A percentile compares a stretch with the other conserved stretches of the same genome.
These are phyloP conservation scores for Microcebus jonahi DNA, from an alignment of 2,113 vertebrate genomes.

Conservation along the genomic window DNA sequence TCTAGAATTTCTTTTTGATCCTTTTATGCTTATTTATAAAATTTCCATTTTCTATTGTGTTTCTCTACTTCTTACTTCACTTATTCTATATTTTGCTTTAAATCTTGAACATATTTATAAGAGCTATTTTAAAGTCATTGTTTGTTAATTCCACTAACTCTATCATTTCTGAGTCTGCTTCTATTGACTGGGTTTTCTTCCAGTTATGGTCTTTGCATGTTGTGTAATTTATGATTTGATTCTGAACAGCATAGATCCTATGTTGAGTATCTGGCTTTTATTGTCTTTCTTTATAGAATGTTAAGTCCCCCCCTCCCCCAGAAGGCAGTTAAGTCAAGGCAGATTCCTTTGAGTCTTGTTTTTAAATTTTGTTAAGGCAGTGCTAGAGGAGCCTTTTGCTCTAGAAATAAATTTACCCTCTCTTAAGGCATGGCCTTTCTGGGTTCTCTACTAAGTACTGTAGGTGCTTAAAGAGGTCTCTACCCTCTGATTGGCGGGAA, in stretches of 20 bases:
- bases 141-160: neutral
- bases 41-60: neutral
- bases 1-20: neutral
- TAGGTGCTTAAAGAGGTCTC: neutral
- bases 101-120: neutral
- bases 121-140: neutral
- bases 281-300: neutral
- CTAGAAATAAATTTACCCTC: neutral
- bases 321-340: neutral
- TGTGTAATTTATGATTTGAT: conserved; percentile 4
- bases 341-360: neutral
- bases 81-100: neutral
- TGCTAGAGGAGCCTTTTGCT: neutral
- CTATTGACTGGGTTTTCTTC: conserved; percentile 6
- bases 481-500: neutral
- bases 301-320: neutral
- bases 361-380: neutral
- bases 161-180: conserved; percentile 20
- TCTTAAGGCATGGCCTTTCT: neutral
- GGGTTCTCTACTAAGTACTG: neutral
- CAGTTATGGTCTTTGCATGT: neutral
- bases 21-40: neutral
- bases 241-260: neutral
- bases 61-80: neutral
- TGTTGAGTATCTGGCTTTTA: neutral